A percentile compares a stretch with the other conserved stretches of the same genome.
Evolutionary conservation across 2,797 vertebrate species (phyloP).

Genomic region (Lophius americanus): DNA sequence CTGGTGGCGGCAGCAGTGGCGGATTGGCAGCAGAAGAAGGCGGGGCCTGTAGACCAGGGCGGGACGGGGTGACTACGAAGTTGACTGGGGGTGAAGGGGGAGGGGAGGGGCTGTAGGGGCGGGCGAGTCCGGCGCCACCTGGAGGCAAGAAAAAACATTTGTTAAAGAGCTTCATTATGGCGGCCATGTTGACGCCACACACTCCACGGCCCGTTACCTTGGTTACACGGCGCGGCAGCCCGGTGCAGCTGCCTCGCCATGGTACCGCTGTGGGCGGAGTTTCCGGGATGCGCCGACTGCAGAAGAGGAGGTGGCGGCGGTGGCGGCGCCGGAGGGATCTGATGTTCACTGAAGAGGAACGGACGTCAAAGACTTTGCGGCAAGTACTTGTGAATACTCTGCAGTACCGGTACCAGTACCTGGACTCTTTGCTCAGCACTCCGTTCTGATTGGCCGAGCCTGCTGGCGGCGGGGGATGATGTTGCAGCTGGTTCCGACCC

Average conservation of each 20-base stretch:
- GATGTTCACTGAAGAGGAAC: constrained; percentile 75
- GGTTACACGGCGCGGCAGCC: constrained; percentile 34
- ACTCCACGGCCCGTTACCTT: constrained; percentile 11
- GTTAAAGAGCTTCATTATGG: neutral
- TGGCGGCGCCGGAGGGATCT: constrained; percentile 83
- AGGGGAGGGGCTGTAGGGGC: constrained; percentile 64
- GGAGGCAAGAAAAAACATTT: neutral
- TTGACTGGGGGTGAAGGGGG: constrained; percentile 66
- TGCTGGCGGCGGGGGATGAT: constrained; percentile 11
- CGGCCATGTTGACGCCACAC: neutral
- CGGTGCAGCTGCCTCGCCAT: constrained; percentile 46
- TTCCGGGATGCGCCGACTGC: constrained; percentile 81
- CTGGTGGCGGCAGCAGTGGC: constrained; percentile 37
- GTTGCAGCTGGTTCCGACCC: constrained; percentile 79
- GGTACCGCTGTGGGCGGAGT: constrained; percentile 54
- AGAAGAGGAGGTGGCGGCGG: constrained; percentile 85
- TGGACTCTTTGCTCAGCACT: constrained; percentile 76
- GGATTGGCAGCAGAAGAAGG: constrained; percentile 48
- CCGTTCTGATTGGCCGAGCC: constrained; percentile 64
- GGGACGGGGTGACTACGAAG: constrained; percentile 71
- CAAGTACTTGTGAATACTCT: neutral
- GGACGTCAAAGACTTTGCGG: constrained; percentile 1
- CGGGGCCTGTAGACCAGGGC: constrained; percentile 63
- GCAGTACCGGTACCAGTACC: constrained; percentile 57
- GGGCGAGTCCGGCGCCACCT: constrained; percentile 56